Base-by-base conservation (phyloP, 1,140 invertebrate species). In the Ips typographus region DNA sequence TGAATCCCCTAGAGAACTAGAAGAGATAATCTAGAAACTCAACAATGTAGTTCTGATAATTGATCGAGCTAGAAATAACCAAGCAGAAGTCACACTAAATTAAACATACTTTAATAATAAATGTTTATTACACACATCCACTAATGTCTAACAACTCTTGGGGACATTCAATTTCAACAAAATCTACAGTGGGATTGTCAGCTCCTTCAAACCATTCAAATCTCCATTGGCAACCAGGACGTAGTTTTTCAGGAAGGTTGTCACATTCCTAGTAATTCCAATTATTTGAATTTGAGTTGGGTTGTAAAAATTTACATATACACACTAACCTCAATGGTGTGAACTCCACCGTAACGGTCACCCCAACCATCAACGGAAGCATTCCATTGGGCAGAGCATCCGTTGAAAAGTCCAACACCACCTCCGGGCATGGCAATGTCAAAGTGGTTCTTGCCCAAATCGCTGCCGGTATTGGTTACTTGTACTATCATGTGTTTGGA, bases 401-500 rank as follows among this genome's bases (percentile, higher is more conserved):
- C 71, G 6, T 56, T 70, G 36, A 61, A 70, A 37, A 66, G 47
- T 43, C 71, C 71, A 3, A 72, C 71, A 51, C 71, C 71, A 63
- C 71, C 60, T 51, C 68, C 72, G 43, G 72, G 72, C 43, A 73
- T 63, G 49, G 51, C 53, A 44, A 73, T 71, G 49, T 73, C 72
- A 40, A 73, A 73, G 2, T 73, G 72, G 56, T 73, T 73, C 7
- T 40, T n/a, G 44, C 60, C 68, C 40, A 73, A 60, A 41, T 67
- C 68, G 1, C 51, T 53, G 1, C 72, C 68, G 43, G 72, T 71
- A 37, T 73, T 70, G 22, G 64, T 55, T 2, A 61, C 58, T 58
- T 72, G 71, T 3, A 65, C 63, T 2, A 72, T 4, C 42, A 72
- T 39, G 43, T 61, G 7, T 55, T 71, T 71, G 41, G 49, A 51